Base-by-base conservation (phyloP, 2,888 invertebrate genomes). In the Phortica okadai region DNA sequence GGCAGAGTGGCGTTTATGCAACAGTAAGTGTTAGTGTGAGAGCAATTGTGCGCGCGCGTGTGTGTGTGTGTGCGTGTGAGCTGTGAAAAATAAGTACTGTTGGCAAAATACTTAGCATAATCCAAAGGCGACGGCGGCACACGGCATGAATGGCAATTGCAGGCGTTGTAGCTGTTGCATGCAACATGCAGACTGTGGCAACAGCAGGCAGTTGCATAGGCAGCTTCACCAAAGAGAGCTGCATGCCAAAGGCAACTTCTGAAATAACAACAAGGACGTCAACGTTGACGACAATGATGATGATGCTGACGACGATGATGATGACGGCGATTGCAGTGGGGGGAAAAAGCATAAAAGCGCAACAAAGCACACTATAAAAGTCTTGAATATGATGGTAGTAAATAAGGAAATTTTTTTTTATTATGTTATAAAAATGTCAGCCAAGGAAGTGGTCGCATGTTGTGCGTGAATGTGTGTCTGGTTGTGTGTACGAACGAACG, bases 41-140 rank as follows among this genome's bases (percentile, higher is more conserved):
- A 25, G 21, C 14, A 10, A 64, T 70, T 72, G 64, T 74, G 59
- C 54, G 50, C 69, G 77, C 45, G 69, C 54, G 69, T 21, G 42
- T 75, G 73, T 73, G 77, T 76, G 74, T 72, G 75, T 50, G 70
- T 59, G 76, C n/a, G 75, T 74, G 74, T 74, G 76, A 72, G 70
- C 70, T 77, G 74, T 74, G 79, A 78, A 73, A 79, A 85, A 76
- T 80, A 81, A 82, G 81, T 76, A 87, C 79, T 84, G 74, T 79
- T 77, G 78, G 80, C 82, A 78, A 80, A 85, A 84, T 82, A 85
- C 84, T 84, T 84, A 84, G 80, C 85, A 85, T 86, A 84, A 87
- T 84, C 78, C 79, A 81, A 87, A 80, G 76, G 85, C 78, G 75
- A 72, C 76, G 76, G 64, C 74, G 76, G 79, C 76, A 73, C 76